Percentiles rank a stretch among this genome's conserved stretches.
Conservation (phyloP, 2,888 invertebrate species). For the Imbricaverruca yamaguchii region DNA sequence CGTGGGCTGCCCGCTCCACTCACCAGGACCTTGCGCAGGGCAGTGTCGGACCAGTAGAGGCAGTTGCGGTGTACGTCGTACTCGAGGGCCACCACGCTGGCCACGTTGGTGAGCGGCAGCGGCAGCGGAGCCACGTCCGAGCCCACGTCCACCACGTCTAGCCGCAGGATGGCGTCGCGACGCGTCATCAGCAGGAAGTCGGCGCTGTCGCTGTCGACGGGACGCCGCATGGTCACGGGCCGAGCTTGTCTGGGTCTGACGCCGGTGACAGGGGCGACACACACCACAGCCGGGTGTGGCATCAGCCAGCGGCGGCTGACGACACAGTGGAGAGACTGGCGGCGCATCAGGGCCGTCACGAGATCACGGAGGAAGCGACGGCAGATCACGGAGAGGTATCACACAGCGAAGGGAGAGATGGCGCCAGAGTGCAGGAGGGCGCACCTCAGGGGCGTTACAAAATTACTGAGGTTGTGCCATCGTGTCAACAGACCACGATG, state of each 20-base stretch:
- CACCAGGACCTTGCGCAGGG: slow-evolving; percentile 62
- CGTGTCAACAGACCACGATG: too few relatives aligned
- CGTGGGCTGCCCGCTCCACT: slow-evolving; percentile 29
- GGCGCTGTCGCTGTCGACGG: not conserved
- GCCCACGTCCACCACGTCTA: not conserved
- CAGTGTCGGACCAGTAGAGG: slow-evolving; percentile 81
- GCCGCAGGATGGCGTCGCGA: not conserved
- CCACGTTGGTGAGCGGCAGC: slow-evolving; percentile 60
- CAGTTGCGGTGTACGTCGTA: slow-evolving; percentile 77
- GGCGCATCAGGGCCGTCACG: not conserved
- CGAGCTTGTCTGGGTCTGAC: too few relatives aligned
- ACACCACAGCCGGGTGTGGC: too few relatives aligned
- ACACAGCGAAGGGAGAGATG: not conserved
- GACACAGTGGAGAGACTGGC: too few relatives aligned
- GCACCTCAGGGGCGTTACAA: not conserved
- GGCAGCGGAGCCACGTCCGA: slow-evolving; percentile 34
- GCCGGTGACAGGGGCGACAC: too few relatives aligned
- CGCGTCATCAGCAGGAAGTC: not conserved
- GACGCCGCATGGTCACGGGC: not conserved
- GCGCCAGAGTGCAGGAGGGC: not conserved
- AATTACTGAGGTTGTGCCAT: too few relatives aligned
- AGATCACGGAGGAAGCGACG: not conserved
- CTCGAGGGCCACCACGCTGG: slow-evolving; percentile 77
- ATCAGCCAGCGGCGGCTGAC: too few relatives aligned
- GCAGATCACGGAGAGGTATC: not conserved